A percentile compares a stretch with the other conserved stretches of the same genome.
Evolutionary conservation across 1,140 invertebrate genomes (phyloP).

Genomic region (Procambarus clarkii): DNA sequence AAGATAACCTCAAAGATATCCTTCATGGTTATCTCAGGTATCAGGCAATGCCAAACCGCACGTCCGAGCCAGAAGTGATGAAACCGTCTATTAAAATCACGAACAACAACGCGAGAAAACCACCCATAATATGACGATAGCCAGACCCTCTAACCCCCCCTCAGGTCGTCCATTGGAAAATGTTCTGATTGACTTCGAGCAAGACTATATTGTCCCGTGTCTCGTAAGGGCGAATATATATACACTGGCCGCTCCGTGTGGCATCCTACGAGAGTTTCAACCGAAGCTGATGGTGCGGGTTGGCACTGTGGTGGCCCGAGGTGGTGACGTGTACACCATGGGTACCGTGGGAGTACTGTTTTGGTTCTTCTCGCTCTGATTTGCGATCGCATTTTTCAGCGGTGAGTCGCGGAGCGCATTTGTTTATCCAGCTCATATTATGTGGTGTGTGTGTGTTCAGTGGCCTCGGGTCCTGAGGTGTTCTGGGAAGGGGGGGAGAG

Average conservation of each 20-base stretch:
- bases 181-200: slow-evolving; percentile 41
- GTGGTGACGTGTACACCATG: slow-evolving; percentile 14
- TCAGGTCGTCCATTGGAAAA: slow-evolving; percentile 31
- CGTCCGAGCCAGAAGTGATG: no score
- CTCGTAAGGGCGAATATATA: background rate
- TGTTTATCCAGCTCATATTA: slow-evolving; percentile 45
- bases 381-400: slow-evolving; percentile 50
- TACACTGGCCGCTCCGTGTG: background rate
- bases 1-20: no score
- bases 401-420: slow-evolving; percentile 37
- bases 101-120: background rate
- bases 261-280: background rate
- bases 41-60: no score
- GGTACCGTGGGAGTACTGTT: slow-evolving; percentile 48
- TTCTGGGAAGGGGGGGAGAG: background rate
- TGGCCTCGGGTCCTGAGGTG: background rate
- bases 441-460: background rate
- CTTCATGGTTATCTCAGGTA: no score
- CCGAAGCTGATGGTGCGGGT: slow-evolving; percentile 1
- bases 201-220: background rate
- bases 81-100: no score
- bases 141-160: background rate
- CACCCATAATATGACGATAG: slow-evolving; percentile 1
- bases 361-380: slow-evolving; percentile 33
- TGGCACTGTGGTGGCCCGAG: slow-evolving; percentile 23